phyloP scores from a whole-genome alignment of 1,140 invertebrate genomes.

The Paramacrobiotus metropolitanus region DNA sequence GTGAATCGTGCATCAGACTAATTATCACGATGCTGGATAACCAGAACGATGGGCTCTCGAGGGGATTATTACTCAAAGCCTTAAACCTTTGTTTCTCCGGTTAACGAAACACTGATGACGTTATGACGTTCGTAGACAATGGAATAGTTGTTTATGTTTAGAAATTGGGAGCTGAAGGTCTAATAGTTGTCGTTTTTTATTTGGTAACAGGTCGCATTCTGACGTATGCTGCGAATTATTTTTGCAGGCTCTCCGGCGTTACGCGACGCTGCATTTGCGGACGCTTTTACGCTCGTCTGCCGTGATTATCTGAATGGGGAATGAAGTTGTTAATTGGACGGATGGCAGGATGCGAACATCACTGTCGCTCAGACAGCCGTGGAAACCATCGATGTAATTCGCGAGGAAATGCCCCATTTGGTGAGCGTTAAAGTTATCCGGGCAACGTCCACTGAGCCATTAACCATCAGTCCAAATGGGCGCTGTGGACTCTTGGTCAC shows the following conservation, averaged over 20 bases:
- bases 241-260: not conserved
- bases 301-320: not conserved
- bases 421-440: not conserved
- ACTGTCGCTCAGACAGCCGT: not conserved
- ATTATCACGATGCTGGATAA: not conserved
- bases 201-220: no score
- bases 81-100: not conserved
- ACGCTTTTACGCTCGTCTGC: not conserved
- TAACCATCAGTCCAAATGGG: not conserved
- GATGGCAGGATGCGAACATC: not conserved
- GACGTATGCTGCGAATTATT: not conserved
- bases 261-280: not conserved
- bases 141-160: no score
- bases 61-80: not conserved
- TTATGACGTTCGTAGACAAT: no score
- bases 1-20: not conserved
- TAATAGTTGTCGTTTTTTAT: no score
- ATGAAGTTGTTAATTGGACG: not conserved
- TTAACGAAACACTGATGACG: no score
- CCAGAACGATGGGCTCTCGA: not conserved
- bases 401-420: not conserved
- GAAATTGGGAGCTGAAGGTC: no score
- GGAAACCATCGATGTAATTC: not conserved
- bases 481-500: not conserved
- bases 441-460: not conserved